Evolutionary conservation across 2,888 invertebrate genomes (phyloP), one percentile per base, ranked within the genome.

Genomic region (Macropis europaea): DNA sequence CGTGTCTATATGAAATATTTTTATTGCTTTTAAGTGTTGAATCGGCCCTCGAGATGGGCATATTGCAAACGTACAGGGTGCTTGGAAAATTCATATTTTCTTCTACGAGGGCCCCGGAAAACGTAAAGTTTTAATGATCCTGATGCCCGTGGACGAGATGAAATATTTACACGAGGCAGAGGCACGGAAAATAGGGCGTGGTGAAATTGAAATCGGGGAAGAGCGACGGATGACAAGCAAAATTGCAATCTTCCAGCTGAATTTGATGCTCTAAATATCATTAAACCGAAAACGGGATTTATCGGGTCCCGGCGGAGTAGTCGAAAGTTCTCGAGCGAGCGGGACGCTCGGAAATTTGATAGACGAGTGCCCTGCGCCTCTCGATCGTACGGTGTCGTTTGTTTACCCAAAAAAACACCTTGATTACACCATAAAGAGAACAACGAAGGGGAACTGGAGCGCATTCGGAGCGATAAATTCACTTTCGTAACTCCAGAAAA

Each of bases 221-320:
- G 22, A 34, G n/a, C 19, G 30, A 24, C 11, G 17, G 36, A n/a
- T 36, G 24, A 26, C 30, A 36, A 26, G 45, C 11, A 34, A 48
- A 68, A 68, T 57, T 69, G 57, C 57, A 52, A 69, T 52, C 52
- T 69, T 45, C 5, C 42, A 1, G 38, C 26, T 11, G 30, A 38
- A 57, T 69, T 69, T 38, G 57, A 45, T 22, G 43, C 38, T 45
- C 57, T 43, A 43, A 38, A 38, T 69, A 26, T 50, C 38, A 45
- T 69, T 50, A 52, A 52, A 40, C n/a, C 32, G 43, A 15, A n/a
- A n/a, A 45, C 36, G 22, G 38, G 38, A 69, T 68, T 68, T 68
- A 50, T 48, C 34, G 24, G 26, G 32, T 7, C 15, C 40, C 40
- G 15, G 15, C 43, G 34, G 13, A 34, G 36, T 5, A 24, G 11